These are phyloP conservation scores for Drosophila insularis DNA, from an alignment of 1,140 invertebrate genomes.

Conservation along the genomic window DNA sequence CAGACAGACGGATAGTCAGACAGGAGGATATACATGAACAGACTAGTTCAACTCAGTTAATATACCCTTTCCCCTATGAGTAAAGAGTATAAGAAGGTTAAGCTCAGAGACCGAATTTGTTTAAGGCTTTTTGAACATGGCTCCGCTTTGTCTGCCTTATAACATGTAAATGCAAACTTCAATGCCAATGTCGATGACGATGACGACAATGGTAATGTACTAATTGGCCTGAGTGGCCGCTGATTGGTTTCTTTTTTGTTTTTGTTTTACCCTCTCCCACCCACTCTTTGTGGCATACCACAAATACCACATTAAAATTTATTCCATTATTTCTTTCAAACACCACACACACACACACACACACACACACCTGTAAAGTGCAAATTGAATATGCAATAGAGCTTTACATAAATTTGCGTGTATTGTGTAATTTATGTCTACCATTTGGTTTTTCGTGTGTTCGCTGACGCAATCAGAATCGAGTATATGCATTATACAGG, in stretches of 20 bases:
- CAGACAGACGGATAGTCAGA: too few relatives aligned
- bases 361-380: background rate
- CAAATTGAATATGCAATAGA: conserved; percentile 50
- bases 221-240: conserved; percentile 42
- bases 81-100: too few relatives aligned
- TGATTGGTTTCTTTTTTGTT: conserved; percentile 21
- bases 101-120: too few relatives aligned
- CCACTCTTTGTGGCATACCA: background rate
- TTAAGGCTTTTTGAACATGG: background rate
- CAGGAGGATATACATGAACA: too few relatives aligned
- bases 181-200: conserved; percentile 1
- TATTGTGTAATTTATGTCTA: conserved; percentile 41
- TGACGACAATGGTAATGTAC: conserved; percentile 26
- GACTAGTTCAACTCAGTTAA: too few relatives aligned
- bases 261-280: background rate
- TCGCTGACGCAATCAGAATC: conserved; percentile 34
- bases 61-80: too few relatives aligned
- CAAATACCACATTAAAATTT: conserved; percentile 33
- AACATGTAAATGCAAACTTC: background rate
- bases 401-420: conserved; percentile 38
- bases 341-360: conserved; percentile 21
- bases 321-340: conserved; percentile 44
- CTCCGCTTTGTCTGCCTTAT: background rate
- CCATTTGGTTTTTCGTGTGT: conserved; percentile 11
- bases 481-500: conserved; percentile 10